Conservation (phyloP, 2,797 vertebrate genomes). For the Pseudochirops corinnae region DNA sequence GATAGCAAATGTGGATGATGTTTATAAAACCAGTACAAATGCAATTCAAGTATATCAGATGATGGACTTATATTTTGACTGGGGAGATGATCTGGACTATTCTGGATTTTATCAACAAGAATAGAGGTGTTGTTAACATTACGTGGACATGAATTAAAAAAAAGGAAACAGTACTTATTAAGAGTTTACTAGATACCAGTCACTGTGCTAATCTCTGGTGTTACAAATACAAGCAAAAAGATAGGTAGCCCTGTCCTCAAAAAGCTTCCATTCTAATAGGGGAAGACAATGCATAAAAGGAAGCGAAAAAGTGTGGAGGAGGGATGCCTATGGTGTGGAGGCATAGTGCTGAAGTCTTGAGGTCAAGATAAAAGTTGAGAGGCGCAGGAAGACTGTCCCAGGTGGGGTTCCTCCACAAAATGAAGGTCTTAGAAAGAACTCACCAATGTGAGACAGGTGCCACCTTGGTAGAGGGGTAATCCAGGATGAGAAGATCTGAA, state of each 20-base stretch:
- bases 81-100: background rate
- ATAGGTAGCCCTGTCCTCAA: background rate
- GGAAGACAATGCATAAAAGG: background rate
- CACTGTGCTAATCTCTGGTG: background rate
- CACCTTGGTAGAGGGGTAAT: background rate
- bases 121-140: background rate
- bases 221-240: background rate
- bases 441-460: background rate
- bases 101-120: background rate
- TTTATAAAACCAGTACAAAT: background rate
- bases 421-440: background rate
- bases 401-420: background rate
- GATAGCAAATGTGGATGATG: background rate
- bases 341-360: background rate
- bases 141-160: background rate
- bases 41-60: background rate
- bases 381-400: background rate
- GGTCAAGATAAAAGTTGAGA: too few species aligned
- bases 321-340: background rate
- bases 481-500: background rate
- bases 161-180: background rate
- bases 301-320: background rate
- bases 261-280: background rate
- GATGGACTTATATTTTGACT: background rate
- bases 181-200: background rate